Evolutionary conservation across 2,113 vertebrate genomes (phyloP).

Genomic region (Mesocricetus auratus): DNA sequence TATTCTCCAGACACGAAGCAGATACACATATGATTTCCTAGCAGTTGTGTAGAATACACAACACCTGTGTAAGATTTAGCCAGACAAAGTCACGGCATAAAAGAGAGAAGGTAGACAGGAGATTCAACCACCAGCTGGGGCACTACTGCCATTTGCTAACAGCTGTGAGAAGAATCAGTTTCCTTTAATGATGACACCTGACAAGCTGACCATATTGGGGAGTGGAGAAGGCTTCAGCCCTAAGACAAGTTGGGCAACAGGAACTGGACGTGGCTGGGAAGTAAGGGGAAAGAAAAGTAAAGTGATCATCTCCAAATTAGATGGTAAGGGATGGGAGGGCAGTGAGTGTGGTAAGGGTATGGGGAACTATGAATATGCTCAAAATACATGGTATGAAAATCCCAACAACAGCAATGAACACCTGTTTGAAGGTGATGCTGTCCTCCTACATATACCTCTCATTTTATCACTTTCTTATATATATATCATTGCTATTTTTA

Average conservation of each 20-base stretch:
- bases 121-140: not conserved
- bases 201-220: not conserved
- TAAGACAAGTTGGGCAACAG: not conserved
- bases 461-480: not conserved
- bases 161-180: not conserved
- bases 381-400: not conserved
- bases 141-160: not conserved
- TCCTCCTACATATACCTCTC: not conserved
- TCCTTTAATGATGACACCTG: not conserved
- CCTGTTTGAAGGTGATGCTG: not conserved
- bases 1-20: not conserved
- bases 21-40: not conserved
- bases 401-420: not conserved
- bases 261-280: not conserved
- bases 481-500: conserved; percentile 16
- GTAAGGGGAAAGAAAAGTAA: not conserved
- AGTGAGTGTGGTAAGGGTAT: not conserved
- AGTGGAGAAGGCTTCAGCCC: not conserved
- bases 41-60: not conserved
- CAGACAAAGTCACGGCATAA: not conserved
- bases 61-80: not conserved
- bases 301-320: not conserved
- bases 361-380: not conserved
- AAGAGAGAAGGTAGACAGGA: not conserved
- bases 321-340: not conserved